Conservation (phyloP, 2,113 vertebrate species). For the Lycaon pictus region DNA sequence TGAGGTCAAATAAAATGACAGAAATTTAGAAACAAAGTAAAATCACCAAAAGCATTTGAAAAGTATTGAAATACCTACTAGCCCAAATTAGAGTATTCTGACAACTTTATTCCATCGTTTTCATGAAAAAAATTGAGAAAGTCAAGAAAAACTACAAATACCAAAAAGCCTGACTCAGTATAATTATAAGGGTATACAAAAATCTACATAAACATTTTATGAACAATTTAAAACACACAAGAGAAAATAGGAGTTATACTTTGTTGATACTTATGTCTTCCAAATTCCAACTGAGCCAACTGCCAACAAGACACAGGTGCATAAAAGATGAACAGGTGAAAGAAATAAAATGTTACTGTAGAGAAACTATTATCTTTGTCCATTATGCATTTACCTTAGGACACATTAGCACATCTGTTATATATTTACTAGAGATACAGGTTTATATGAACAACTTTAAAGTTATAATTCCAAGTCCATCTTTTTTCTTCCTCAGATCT, state of each 20-base stretch:
- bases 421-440: conserved; percentile 70
- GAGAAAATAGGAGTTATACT: conserved; percentile 74
- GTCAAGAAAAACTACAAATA: background rate
- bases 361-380: conserved; percentile 84
- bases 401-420: conserved; percentile 83
- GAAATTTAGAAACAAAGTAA: background rate
- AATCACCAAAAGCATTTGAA: background rate
- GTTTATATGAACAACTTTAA: conserved; percentile 66
- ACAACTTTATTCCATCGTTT: background rate
- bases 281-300: conserved; percentile 81
- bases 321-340: conserved; percentile 86
- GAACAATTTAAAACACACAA: conserved; percentile 78
- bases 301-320: conserved; percentile 85
- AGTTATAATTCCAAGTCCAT: conserved; percentile 42
- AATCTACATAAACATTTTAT: conserved; percentile 67
- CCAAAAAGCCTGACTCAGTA: background rate
- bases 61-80: background rate
- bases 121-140: background rate
- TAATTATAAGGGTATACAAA: conserved; percentile 41
- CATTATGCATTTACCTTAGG: conserved; percentile 84
- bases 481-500: background rate
- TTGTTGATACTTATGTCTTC: conserved; percentile 71
- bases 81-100: background rate
- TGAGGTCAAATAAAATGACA: background rate
- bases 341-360: conserved; percentile 85